Evolutionary conservation across 2,797 vertebrate species (phyloP).

Genomic region (Picus viridis): DNA sequence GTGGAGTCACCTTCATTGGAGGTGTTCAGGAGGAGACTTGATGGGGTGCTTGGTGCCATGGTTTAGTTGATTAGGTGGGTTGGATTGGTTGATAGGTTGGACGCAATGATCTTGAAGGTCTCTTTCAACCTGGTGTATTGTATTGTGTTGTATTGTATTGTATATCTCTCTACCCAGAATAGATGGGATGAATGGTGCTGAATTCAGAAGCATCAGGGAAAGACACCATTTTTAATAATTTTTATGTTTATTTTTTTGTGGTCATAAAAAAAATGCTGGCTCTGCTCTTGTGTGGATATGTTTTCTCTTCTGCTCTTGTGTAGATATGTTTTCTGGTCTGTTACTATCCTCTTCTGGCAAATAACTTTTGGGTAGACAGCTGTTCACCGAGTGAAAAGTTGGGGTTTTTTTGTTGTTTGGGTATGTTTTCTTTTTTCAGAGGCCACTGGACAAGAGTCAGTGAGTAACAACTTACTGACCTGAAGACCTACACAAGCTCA

Average conservation of each 20-base stretch:
- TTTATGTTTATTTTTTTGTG: background rate
- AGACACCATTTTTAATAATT: background rate
- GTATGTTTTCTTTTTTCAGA: slow-evolving; percentile 18
- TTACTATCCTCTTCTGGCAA: background rate
- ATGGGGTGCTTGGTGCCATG: too few relatives aligned
- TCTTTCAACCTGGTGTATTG: too few relatives aligned
- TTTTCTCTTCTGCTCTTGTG: background rate
- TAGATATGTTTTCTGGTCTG: background rate
- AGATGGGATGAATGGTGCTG: background rate
- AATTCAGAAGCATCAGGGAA: background rate
- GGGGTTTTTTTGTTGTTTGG: slow-evolving; percentile 6
- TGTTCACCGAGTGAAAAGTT: background rate
- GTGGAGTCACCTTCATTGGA: too few relatives aligned
- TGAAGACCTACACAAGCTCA: slow-evolving; percentile 51
- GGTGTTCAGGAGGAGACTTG: too few relatives aligned
- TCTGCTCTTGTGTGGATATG: background rate
- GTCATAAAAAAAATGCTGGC: background rate
- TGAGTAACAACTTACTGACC: slow-evolving; percentile 60
- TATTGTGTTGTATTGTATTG: too few relatives aligned
- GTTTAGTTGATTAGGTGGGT: too few relatives aligned
- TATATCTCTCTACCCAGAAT: background rate
- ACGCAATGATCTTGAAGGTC: too few relatives aligned
- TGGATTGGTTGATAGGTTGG: too few relatives aligned
- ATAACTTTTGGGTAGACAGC: slow-evolving; percentile 1
- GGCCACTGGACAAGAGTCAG: slow-evolving; percentile 7